phyloP scores from a whole-genome alignment of 2,113 vertebrate species.

The Archocentrus centrarchus region DNA sequence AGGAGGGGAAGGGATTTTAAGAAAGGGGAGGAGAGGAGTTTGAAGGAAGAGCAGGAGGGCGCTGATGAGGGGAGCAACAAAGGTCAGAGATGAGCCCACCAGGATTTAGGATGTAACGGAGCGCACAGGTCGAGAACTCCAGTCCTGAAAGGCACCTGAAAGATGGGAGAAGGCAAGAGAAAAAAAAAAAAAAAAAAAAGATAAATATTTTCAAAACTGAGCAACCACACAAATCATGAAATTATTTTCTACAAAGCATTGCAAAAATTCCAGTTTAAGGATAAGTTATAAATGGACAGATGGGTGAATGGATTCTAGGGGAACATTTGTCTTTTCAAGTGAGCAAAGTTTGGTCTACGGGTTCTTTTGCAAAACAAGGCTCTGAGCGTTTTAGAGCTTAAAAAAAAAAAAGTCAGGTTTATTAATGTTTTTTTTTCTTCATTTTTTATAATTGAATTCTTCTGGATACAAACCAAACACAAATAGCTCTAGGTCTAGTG shows the following conservation, averaged over 20 bases:
- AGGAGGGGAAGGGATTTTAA: slow-evolving; percentile 48
- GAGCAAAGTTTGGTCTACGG: background rate
- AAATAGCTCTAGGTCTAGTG: background rate
- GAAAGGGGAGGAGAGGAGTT: slow-evolving; percentile 58
- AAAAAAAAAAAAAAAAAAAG: background rate
- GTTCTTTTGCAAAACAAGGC: fast-evolving
- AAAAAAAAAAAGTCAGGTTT: background rate
- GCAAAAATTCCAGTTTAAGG: background rate
- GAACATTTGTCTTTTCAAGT: background rate
- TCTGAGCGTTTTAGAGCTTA: background rate
- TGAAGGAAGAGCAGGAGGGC: slow-evolving; percentile 38
- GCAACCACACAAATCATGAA: background rate
- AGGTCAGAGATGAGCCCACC: slow-evolving; percentile 55
- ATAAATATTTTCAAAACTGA: background rate
- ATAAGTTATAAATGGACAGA: background rate
- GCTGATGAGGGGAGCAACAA: slow-evolving; percentile 35
- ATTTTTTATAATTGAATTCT: background rate
- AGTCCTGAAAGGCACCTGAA: slow-evolving; percentile 47
- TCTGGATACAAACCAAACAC: background rate
- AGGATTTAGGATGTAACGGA: slow-evolving; percentile 36
- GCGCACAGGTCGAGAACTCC: slow-evolving; percentile 19
- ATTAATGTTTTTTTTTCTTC: background rate
- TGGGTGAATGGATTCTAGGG: background rate
- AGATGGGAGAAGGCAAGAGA: background rate
- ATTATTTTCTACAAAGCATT: background rate